A percentile compares a stretch with the other conserved stretches of the same genome.
Evolutionary conservation across 2,888 invertebrate species (phyloP).

Genomic region (Troides helena): DNA sequence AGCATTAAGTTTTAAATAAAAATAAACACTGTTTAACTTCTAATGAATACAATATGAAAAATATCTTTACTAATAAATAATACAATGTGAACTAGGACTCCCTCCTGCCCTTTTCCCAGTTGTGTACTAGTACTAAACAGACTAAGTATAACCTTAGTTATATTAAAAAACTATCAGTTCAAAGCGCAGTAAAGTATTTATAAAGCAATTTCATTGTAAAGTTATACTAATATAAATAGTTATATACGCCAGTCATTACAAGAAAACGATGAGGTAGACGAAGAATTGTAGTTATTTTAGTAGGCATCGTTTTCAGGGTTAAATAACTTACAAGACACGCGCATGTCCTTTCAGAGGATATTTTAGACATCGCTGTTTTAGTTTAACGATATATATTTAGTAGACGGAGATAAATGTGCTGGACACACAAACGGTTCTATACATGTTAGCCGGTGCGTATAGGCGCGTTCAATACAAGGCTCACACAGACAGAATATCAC

Average conservation of each 20-base stretch:
- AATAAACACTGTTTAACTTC: no score
- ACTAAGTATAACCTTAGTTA: no score
- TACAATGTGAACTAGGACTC: no score
- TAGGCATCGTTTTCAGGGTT: conserved; percentile 70
- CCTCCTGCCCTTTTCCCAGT: no score
- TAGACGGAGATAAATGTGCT: conserved; percentile 50
- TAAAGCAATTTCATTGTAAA: not conserved
- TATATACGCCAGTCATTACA: conserved; percentile 46
- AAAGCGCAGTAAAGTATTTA: not conserved
- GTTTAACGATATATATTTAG: conserved; percentile 52
- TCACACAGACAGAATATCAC: not conserved
- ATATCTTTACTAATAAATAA: no score
- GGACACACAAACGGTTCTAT: conserved; percentile 34
- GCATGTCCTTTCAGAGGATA: conserved; percentile 57
- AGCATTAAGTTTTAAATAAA: no score
- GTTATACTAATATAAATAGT: not conserved
- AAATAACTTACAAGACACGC: conserved; percentile 65
- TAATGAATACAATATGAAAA: no score
- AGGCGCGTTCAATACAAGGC: not conserved
- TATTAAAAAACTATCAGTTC: no score
- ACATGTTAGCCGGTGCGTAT: not conserved
- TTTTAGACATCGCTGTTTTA: conserved; percentile 51
- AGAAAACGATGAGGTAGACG: conserved; percentile 45
- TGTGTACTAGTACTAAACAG: no score
- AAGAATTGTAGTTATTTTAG: conserved; percentile 64